Percentiles rank a stretch among this genome's conserved stretches.
These are phyloP conservation scores for Aldabrachelys gigantea DNA, from an alignment of 2,113 vertebrate species.

Conservation along the genomic window DNA sequence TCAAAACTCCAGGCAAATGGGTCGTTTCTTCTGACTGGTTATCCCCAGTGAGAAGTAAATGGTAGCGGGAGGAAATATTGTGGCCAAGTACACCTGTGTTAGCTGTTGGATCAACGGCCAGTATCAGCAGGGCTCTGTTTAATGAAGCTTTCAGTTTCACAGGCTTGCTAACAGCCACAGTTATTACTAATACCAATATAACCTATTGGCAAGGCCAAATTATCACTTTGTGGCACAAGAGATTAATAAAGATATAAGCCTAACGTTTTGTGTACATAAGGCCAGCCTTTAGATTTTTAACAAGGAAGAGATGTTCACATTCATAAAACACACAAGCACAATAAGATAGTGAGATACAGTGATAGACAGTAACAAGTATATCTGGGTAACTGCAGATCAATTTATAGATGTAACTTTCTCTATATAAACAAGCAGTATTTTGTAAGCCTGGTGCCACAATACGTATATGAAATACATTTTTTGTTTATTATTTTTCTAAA, in stretches of 20 bases:
- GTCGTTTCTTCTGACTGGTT: slow-evolving; percentile 63
- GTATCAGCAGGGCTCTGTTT: slow-evolving; percentile 80
- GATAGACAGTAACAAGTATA: background rate
- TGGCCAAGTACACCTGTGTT: slow-evolving; percentile 56
- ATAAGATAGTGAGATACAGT: background rate
- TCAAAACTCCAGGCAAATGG: slow-evolving; percentile 54
- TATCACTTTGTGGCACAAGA: slow-evolving; percentile 65
- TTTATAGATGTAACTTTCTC: background rate
- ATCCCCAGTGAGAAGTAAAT: slow-evolving; percentile 72
- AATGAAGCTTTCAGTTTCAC: slow-evolving; percentile 77
- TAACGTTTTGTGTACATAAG: slow-evolving; percentile 49
- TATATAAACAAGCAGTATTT: background rate
- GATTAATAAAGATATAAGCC: slow-evolving; percentile 49
- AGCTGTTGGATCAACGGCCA: slow-evolving; percentile 79
- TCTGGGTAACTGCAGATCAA: background rate
- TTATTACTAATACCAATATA: slow-evolving; percentile 57
- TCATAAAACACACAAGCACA: background rate
- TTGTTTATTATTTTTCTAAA: background rate
- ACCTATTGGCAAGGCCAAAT: slow-evolving; percentile 68
- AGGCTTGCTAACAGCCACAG: slow-evolving; percentile 71
- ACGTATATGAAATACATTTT: background rate
- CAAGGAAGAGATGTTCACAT: slow-evolving; percentile 27
- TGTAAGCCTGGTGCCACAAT: background rate
- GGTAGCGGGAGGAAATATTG: slow-evolving; percentile 35
- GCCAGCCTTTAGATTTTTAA: slow-evolving; percentile 33